Conservation (phyloP, 2,888 invertebrate genomes). For the Seira sanloemensis region DNA sequence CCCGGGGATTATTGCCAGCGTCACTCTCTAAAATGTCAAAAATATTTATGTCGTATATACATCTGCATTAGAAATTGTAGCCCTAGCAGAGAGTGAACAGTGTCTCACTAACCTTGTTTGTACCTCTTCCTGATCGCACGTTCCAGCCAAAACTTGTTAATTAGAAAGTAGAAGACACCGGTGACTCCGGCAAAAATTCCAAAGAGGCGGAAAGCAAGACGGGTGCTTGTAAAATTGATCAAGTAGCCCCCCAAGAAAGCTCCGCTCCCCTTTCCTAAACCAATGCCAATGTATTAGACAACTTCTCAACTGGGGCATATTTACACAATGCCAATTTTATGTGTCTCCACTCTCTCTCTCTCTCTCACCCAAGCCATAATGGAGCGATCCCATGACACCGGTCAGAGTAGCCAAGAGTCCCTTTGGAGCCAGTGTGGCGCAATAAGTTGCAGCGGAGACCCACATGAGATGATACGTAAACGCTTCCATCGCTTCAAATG, state of each 20-base stretch:
- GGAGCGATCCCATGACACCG: slow-evolving; percentile 91
- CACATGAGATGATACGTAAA: slow-evolving; percentile 92
- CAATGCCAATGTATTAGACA: neutral
- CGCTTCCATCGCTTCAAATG: slow-evolving; percentile 91
- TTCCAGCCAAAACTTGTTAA: slow-evolving; percentile 85
- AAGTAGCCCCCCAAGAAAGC: slow-evolving; percentile 88
- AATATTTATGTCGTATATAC: no score
- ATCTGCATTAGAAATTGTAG: no score
- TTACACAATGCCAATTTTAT: no score
- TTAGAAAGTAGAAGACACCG: slow-evolving; percentile 83
- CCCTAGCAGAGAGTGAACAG: no score
- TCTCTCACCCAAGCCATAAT: slow-evolving; percentile 90
- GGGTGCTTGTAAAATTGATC: slow-evolving; percentile 85
- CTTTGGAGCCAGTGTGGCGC: slow-evolving; percentile 88
- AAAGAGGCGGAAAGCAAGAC: slow-evolving; percentile 88
- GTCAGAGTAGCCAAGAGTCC: slow-evolving; percentile 89
- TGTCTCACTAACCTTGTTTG: slow-evolving; percentile 32
- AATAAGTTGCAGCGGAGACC: slow-evolving; percentile 93
- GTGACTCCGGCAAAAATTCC: slow-evolving; percentile 83
- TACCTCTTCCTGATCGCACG: slow-evolving; percentile 74
- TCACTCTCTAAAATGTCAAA: no score
- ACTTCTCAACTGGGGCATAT: neutral
- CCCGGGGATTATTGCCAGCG: no score
- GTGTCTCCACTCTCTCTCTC: no score
- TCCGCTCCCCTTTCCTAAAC: slow-evolving; percentile 85